Conservation (phyloP, 1,140 invertebrate genomes). For the Notospermus geniculatus region DNA sequence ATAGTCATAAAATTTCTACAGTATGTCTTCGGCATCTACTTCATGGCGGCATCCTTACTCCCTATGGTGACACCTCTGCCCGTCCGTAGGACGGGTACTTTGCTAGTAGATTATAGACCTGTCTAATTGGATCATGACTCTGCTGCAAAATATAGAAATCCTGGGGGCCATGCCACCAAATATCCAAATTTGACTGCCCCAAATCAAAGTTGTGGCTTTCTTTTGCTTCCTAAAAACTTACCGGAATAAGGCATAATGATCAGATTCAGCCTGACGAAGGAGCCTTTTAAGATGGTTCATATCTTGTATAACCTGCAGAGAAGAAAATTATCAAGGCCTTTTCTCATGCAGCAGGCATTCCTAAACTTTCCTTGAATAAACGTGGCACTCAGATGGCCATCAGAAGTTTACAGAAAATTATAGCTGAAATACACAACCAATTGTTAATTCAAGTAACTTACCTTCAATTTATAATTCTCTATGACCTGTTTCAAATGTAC, state of each 20-base stretch:
- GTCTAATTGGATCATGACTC: background rate
- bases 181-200: background rate
- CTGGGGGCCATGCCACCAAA: background rate
- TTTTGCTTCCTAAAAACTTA: background rate
- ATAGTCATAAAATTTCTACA: too few relatives aligned
- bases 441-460: background rate
- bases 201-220: background rate
- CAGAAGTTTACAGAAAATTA: too few relatives aligned
- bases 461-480: conserved; percentile 9
- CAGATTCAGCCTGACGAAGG: background rate
- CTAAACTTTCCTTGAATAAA: too few relatives aligned
- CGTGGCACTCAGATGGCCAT: too few relatives aligned
- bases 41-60: too few relatives aligned
- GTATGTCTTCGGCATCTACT: too few relatives aligned
- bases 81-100: too few relatives aligned
- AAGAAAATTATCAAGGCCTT: background rate
- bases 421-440: background rate
- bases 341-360: too few relatives aligned
- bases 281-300: conserved; percentile 1
- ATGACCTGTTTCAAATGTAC: background rate
- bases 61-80: too few relatives aligned
- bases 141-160: background rate
- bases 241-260: conserved; percentile 7
- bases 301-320: conserved; percentile 7
- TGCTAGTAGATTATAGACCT: background rate